Evolutionary conservation across 2,888 invertebrate genomes (phyloP), one percentile per base, ranked within the genome.

Genomic region (Acutogordius australiensis): DNA sequence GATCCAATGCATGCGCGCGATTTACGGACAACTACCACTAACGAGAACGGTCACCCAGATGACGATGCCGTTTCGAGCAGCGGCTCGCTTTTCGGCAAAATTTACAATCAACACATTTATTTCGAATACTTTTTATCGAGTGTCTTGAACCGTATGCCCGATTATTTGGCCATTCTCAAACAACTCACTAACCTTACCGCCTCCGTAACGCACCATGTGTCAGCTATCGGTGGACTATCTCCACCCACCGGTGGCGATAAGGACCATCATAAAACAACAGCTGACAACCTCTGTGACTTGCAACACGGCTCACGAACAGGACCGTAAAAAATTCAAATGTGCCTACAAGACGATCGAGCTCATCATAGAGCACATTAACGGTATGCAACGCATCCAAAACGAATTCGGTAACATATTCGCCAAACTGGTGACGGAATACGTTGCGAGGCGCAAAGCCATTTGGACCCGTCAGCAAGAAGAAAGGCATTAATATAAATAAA

Each of bases 301-400:
- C 51, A 8, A 8, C 23, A 51, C 8, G 23, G 23, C 8, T 18
- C 4, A 23, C 23, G 23, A 23, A 18, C 13, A 18, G 23, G 30
- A 30, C 2, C 28, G 29, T 8, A 51, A 51, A 51, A 51, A 51
- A 51, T 51, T 57, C 28, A 29, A 29, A 18, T 30, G 30, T 29
- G 28, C 58, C 4, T 13, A 18, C 28, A 57, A 57, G 26, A 57
- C 29, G 2, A 91, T 91, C 90, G 90, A 91, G 71, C 86, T 88
- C 73, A 91, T 91, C 66, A 91, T 91, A 57, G 90, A 91, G 74
- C 91, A 94, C 75, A 91, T 94, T 68, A 94, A 91, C 75, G 90
- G 91, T 76, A 91, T 91, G 90, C 91, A 91, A 77, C 80, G 91
- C 76, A 90, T 91, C 69, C 90, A 91, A 73, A 91, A 94, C 76